Conservation (phyloP, 2,797 vertebrate genomes). For the Phoxinus dragarum region DNA sequence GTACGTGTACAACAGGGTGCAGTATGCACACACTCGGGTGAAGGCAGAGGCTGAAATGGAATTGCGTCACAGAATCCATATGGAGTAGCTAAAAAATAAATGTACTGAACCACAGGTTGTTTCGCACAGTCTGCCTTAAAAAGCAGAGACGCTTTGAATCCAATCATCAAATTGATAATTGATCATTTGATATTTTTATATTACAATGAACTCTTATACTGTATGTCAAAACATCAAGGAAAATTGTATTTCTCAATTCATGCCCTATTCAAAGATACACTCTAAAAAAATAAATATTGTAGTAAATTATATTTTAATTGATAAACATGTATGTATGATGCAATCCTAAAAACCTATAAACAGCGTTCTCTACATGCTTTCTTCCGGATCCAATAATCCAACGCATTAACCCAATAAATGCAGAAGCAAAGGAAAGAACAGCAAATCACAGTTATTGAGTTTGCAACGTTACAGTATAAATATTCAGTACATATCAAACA, state of each 20-base stretch:
- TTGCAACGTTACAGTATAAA: no score
- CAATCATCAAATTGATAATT: no score
- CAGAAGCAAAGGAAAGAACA: no score
- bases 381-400: no score
- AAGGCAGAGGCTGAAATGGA: slow-evolving; percentile 1
- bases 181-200: no score
- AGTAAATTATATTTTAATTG: neutral
- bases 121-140: neutral
- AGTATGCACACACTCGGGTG: slow-evolving; percentile 39
- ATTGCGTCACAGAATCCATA: slow-evolving; percentile 11
- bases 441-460: no score
- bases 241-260: no score
- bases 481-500: no score
- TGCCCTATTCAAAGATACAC: neutral
- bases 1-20: slow-evolving; percentile 23
- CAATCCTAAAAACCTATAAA: neutral
- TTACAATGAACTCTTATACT: no score
- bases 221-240: no score
- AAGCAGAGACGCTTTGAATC: neutral
- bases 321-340: neutral
- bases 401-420: no score
- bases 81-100: neutral
- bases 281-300: neutral
- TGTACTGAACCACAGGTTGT: neutral
- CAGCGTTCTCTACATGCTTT: no score